phyloP scores from a whole-genome alignment of 2,888 invertebrate species.

The Lithophane semibrunnea region DNA sequence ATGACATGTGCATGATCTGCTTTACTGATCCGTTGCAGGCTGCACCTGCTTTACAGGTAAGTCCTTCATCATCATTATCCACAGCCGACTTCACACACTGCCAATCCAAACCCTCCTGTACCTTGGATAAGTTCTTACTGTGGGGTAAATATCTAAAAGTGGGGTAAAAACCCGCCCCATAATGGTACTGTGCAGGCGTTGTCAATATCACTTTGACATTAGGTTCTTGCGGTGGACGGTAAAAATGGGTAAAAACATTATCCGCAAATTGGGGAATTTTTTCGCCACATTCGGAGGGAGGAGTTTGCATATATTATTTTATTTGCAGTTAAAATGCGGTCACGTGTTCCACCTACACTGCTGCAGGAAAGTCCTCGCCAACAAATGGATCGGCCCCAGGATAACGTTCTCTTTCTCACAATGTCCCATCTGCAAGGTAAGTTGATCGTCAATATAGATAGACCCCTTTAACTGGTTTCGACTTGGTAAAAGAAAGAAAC shows the following conservation, averaged over 20 bases:
- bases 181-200: neutral
- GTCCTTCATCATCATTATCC: neutral
- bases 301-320: neutral
- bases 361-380: slow-evolving; percentile 95
- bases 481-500: too few species aligned
- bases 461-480: too few species aligned
- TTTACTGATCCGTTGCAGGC: slow-evolving; percentile 99
- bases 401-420: slow-evolving; percentile 98
- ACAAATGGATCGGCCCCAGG: slow-evolving; percentile 98
- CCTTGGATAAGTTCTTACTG: too few species aligned
- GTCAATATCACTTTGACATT: neutral
- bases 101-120: neutral
- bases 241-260: neutral
- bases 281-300: neutral
- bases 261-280: neutral
- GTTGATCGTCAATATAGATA: slow-evolving; percentile 24
- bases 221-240: neutral
- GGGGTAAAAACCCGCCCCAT: too few species aligned
- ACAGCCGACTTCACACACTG: neutral
- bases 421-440: slow-evolving; percentile 98
- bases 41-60: slow-evolving; percentile 97
- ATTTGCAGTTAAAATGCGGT: slow-evolving; percentile 94
- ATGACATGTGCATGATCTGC: slow-evolving; percentile 99
- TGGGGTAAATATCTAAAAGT: too few species aligned
- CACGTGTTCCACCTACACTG: slow-evolving; percentile 99